Evolutionary conservation across 1,140 invertebrate species (phyloP).

Genomic region (Plutomurus gul): DNA sequence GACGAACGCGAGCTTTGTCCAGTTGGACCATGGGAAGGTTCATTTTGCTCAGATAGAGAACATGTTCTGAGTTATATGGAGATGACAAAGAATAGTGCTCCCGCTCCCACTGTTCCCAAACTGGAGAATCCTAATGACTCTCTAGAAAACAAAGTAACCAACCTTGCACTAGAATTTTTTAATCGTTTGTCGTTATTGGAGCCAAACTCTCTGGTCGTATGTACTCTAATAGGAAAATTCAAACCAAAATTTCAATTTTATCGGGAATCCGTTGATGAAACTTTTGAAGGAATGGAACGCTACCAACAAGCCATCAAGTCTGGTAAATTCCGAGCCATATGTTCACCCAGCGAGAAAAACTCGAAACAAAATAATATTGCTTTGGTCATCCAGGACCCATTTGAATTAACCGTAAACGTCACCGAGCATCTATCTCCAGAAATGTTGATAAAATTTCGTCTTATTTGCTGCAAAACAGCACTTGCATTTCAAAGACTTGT

Average conservation of each 20-base stretch:
- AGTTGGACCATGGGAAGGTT: neutral
- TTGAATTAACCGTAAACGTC: neutral
- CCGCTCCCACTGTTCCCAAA: neutral
- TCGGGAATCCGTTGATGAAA: neutral
- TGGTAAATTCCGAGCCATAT: neutral
- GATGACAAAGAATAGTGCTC: neutral
- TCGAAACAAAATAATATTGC: neutral
- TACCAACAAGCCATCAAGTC: neutral
- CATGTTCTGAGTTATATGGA: neutral
- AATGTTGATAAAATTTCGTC: neutral
- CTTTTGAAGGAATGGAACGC: neutral
- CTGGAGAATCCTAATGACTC: neutral
- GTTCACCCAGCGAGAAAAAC: neutral
- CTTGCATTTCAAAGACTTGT: neutral
- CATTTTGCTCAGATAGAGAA: neutral
- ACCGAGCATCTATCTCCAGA: neutral
- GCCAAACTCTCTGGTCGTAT: neutral
- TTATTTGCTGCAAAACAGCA: neutral
- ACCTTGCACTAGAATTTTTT: neutral
- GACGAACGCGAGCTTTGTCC: neutral
- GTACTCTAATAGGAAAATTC: neutral
- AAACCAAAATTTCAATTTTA: slow-evolving; percentile 8
- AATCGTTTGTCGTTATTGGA: neutral
- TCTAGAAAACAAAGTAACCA: neutral
- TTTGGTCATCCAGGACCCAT: neutral